Evolutionary conservation across 2,113 vertebrate genomes (phyloP), one percentile per base, ranked within the genome.

Genomic region (Corydoras sp.): DNA sequence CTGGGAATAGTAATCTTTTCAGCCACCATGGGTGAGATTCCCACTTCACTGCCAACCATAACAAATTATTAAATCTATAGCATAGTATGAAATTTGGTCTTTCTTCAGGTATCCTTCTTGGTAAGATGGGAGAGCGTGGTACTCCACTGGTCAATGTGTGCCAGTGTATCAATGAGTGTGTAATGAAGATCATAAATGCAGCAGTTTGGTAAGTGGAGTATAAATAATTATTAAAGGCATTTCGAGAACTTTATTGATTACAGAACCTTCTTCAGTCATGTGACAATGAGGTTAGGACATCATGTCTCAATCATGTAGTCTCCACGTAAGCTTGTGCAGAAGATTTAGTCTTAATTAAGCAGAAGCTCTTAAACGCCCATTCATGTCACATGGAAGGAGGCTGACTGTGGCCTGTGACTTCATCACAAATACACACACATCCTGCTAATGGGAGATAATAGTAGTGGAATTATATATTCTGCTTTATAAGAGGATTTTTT

Each of bases 1-100:
- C 77, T 95, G 11, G 93, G 93, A 4, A 94, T 95, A 0, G 93
- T 95, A 65, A 90, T 95, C 85, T 95, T 95, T 87, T 95, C 93
- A 0, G 93, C 93, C 24, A 95, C 92, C 0, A 92, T 95, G 83
- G 93, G 93, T 95, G 85, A 85, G 83, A 2, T 35, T 11, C 70
- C 54, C 51, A 43, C 35, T 43, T 43, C 7, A 43, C 35, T 5
- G 35, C 35, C 35, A 43, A 24, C 35, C 35, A 43, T 43, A 43
- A 43, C 35, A 5, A 4, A 43, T 43, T 43, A 43, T 43, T 43
- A n/a, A 14, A n/a, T 32, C 30, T 35, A 1, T 13, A 51, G 31
- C 43, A 71, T 15, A 59, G 54, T 24, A 18, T 31, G 3, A 15
- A 55, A 54, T 13, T 31, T 24, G n/a, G 4, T 62, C 10, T 53